Evolutionary conservation across 2,888 invertebrate genomes (phyloP).

Genomic region (Papilio demoleus): DNA sequence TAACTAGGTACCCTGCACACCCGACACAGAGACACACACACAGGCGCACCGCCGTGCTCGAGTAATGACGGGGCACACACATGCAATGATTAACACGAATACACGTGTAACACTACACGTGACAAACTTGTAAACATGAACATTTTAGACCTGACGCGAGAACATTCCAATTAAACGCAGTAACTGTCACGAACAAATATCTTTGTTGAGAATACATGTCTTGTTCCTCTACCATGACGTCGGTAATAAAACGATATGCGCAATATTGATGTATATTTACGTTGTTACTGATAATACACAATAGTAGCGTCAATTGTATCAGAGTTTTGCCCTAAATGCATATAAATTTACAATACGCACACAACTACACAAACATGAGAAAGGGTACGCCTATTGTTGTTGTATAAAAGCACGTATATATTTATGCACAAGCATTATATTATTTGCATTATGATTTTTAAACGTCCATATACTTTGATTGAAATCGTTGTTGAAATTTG

Average conservation of each 20-base stretch:
- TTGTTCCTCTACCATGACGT: neutral
- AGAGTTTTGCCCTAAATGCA: constrained; percentile 44
- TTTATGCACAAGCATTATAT: constrained; percentile 20
- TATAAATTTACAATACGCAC: constrained; percentile 21
- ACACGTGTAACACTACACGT: constrained; percentile 14
- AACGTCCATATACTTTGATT: constrained; percentile 7
- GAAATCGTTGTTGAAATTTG: neutral
- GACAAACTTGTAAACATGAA: constrained; percentile 17
- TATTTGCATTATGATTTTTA: constrained; percentile 26
- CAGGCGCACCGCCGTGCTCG: neutral
- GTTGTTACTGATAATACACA: constrained; percentile 34
- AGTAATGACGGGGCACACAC: neutral
- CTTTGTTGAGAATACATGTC: constrained; percentile 15
- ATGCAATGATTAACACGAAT: constrained; percentile 4
- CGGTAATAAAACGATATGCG: constrained; percentile 23
- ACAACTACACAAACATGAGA: neutral
- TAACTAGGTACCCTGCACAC: constrained; percentile 71
- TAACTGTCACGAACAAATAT: constrained; percentile 9
- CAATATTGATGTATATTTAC: constrained; percentile 34
- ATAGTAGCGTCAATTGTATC: constrained; percentile 40
- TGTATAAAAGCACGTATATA: constrained; percentile 18
- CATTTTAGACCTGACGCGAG: constrained; percentile 1
- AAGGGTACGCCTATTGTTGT: constrained; percentile 23
- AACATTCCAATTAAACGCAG: constrained; percentile 19
- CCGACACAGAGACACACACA: constrained; percentile 5